These are phyloP conservation scores for Magallana gigas DNA, from an alignment of 1,140 invertebrate genomes.

Conservation along the genomic window DNA sequence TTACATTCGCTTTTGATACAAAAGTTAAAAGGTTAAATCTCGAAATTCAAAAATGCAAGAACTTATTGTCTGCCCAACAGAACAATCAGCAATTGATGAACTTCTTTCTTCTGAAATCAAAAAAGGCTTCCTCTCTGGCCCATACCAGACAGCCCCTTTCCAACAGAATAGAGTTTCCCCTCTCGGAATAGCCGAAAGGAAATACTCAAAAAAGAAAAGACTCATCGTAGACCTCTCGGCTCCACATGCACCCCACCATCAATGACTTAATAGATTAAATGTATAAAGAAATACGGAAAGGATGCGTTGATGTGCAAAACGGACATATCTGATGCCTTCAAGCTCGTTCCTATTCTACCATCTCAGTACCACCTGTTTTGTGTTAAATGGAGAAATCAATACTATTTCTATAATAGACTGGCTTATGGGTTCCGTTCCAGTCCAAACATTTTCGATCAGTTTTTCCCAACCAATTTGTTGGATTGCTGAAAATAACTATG, in stretches of 20 bases:
- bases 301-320: not conserved
- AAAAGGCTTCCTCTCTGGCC: not conserved
- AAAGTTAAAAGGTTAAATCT: too few relatives aligned
- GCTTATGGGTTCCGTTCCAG: slow-evolving; percentile 33
- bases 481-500: slow-evolving; percentile 42
- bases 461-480: slow-evolving; percentile 37
- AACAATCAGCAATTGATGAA: too few relatives aligned
- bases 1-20: too few relatives aligned
- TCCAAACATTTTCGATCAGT: slow-evolving; percentile 47
- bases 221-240: slow-evolving; percentile 58
- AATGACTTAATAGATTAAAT: slow-evolving; percentile 55
- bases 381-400: slow-evolving; percentile 40
- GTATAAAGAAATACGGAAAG: not conserved
- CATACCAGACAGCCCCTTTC: not conserved
- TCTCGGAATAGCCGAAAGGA: slow-evolving; percentile 44
- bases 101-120: not conserved
- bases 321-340: slow-evolving; percentile 4
- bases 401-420: slow-evolving; percentile 39
- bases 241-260: slow-evolving; percentile 41
- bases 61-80: too few relatives aligned
- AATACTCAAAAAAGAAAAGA: slow-evolving; percentile 52
- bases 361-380: not conserved
- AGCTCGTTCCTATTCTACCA: not conserved
- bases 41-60: too few relatives aligned
- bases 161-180: slow-evolving; percentile 25